phyloP scores from a whole-genome alignment of 2,113 vertebrate species.

The Ornithorhynchus anatinus region DNA sequence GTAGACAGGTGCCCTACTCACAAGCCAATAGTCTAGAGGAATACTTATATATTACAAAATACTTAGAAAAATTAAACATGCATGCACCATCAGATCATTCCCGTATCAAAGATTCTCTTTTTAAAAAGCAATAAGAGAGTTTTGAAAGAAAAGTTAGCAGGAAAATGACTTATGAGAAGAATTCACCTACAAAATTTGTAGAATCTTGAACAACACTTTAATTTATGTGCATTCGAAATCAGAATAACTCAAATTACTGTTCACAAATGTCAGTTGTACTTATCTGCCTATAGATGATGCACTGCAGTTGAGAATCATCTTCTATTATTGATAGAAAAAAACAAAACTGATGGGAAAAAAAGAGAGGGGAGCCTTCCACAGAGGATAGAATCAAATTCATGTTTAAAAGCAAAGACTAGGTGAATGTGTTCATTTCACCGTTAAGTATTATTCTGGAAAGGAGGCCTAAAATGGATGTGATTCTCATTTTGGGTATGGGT shows the following conservation, averaged over 20 bases:
- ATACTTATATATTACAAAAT: too few relatives aligned
- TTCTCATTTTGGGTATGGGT: too few relatives aligned
- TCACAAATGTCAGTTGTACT: slow-evolving; percentile 48
- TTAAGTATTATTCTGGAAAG: too few relatives aligned
- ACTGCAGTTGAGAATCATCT: slow-evolving; percentile 46
- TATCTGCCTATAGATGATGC: slow-evolving; percentile 51
- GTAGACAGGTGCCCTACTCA: too few relatives aligned
- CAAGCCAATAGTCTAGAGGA: too few relatives aligned
- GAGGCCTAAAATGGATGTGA: too few relatives aligned
- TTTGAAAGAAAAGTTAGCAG: slow-evolving; percentile 57
- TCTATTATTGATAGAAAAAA: slow-evolving; percentile 44
- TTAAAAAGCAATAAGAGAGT: slow-evolving; percentile 29
- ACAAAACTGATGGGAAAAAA: slow-evolving; percentile 27
- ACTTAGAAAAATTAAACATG: slow-evolving; percentile 48
- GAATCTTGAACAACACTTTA: slow-evolving; percentile 54
- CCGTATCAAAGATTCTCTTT: slow-evolving; percentile 35
- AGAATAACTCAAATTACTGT: slow-evolving; percentile 49
- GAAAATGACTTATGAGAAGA: slow-evolving; percentile 38
- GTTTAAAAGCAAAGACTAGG: slow-evolving; percentile 1
- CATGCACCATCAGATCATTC: slow-evolving; percentile 32
- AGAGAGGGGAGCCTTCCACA: slow-evolving; percentile 24
- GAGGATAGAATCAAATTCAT: slow-evolving; percentile 15
- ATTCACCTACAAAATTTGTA: slow-evolving; percentile 49
- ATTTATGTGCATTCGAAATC: slow-evolving; percentile 59
- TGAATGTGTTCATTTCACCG: not conserved